Evolutionary conservation across 2,888 invertebrate species (phyloP).

Genomic region (Siphlonurus alternatus): DNA sequence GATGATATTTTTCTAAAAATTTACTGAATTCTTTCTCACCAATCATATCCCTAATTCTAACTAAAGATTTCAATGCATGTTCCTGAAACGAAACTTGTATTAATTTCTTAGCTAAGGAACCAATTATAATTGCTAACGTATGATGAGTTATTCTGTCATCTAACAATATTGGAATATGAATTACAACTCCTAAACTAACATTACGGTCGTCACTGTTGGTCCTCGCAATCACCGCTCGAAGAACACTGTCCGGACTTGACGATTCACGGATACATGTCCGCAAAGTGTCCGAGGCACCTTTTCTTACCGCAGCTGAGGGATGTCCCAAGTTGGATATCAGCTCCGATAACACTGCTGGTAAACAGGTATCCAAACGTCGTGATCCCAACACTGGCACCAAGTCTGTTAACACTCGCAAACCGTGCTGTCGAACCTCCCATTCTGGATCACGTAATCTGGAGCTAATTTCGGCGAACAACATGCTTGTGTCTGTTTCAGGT

Average conservation of each 20-base stretch:
- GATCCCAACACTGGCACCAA: conserved; percentile 47
- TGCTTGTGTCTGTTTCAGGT: neutral
- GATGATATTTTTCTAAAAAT: conserved; percentile 27
- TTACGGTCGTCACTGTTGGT: conserved; percentile 25
- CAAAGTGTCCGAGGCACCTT: conserved; percentile 59
- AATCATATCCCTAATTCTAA: conserved; percentile 49
- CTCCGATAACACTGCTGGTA: conserved; percentile 38
- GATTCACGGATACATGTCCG: conserved; percentile 54
- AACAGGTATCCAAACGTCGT: conserved; percentile 9
- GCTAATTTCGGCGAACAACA: conserved; percentile 47
- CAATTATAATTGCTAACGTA: conserved; percentile 23
- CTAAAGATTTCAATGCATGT: conserved; percentile 43
- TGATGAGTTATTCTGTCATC: conserved; percentile 17
- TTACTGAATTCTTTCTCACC: conserved; percentile 47
- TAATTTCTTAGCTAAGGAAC: conserved; percentile 28
- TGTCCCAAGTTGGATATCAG: conserved; percentile 65
- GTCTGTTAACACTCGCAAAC: conserved; percentile 59
- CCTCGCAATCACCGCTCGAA: conserved; percentile 36
- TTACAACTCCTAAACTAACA: conserved; percentile 17
- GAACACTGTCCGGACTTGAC: conserved; percentile 45
- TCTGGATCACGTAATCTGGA: conserved; percentile 61
- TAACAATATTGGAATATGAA: conserved; percentile 16
- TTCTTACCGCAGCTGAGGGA: conserved; percentile 60
- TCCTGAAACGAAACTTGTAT: conserved; percentile 37
- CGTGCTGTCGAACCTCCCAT: conserved; percentile 71